Conservation (phyloP, 2,797 vertebrate genomes). For the Eospalax fontanierii region DNA sequence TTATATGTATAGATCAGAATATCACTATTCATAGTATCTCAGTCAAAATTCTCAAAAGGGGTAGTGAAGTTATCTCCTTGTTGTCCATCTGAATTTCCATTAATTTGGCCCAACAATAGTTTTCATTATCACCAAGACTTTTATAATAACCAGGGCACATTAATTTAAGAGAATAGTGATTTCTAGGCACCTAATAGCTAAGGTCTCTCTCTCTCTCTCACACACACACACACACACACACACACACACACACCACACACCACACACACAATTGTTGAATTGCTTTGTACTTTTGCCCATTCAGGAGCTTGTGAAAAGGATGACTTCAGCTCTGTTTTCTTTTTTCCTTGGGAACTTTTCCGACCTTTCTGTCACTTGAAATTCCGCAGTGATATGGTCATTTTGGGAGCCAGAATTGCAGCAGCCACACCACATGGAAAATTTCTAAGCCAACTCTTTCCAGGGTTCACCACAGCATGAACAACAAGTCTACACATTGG, state of each 20-base stretch:
- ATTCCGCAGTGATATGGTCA: conserved; percentile 80
- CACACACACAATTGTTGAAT: conserved; percentile 28
- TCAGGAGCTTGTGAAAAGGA: conserved; percentile 79
- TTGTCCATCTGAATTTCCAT: conserved; percentile 74
- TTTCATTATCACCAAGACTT: conserved; percentile 74
- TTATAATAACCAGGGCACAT: conserved; percentile 82
- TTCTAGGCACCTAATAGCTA: conserved; percentile 76
- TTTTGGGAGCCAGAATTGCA: conserved; percentile 66
- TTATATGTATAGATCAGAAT: background rate
- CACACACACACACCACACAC: background rate
- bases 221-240: background rate
- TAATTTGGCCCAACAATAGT: conserved; percentile 76
- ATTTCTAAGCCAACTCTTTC: conserved; percentile 61
- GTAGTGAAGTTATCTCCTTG: conserved; percentile 77
- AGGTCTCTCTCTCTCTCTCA: too few relatives aligned
- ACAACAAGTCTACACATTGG: conserved; percentile 53
- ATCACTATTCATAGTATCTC: conserved; percentile 71
- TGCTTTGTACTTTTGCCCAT: conserved; percentile 81
- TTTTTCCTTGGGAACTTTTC: conserved; percentile 77
- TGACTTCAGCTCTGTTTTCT: conserved; percentile 78
- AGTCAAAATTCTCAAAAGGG: conserved; percentile 71
- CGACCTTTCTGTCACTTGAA: conserved; percentile 80
- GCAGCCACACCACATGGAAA: conserved; percentile 71
- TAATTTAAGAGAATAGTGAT: conserved; percentile 76
- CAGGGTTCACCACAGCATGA: conserved; percentile 62